A percentile compares a stretch with the other conserved stretches of the same genome.
phyloP scores from a whole-genome alignment of 2,113 vertebrate species.

The Gasterosteus nipponicus region DNA sequence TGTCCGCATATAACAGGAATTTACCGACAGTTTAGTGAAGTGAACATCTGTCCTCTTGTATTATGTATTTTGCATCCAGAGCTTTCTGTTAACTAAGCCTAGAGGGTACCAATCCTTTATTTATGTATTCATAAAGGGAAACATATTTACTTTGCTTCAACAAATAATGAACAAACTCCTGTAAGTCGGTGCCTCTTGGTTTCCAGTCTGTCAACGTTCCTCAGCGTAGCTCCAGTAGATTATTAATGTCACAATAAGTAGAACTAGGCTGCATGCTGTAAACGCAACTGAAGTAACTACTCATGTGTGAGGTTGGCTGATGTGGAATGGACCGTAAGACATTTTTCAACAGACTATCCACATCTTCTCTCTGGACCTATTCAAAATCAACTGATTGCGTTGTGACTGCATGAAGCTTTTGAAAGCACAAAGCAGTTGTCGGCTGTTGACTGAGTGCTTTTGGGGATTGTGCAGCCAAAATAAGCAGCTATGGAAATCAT shows the following conservation, averaged over 20 bases:
- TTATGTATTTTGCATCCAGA: background rate
- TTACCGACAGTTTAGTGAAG: background rate
- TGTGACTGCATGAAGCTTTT: background rate
- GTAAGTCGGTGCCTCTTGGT: background rate
- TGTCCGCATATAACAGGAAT: background rate
- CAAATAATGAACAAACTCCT: background rate
- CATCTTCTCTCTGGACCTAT: background rate
- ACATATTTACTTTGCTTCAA: background rate
- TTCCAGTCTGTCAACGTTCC: background rate
- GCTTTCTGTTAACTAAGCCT: background rate
- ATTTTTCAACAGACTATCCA: background rate
- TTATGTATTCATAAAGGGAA: background rate
- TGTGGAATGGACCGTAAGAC: background rate
- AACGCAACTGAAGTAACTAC: background rate
- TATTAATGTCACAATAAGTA: background rate
- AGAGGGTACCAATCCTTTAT: background rate
- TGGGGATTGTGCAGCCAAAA: conserved; percentile 2
- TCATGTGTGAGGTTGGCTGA: background rate
- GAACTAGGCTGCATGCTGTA: background rate
- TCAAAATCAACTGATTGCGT: background rate
- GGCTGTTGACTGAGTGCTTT: background rate
- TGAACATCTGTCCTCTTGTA: background rate
- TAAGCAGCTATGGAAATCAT: background rate
- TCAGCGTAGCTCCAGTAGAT: background rate
- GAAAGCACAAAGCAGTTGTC: background rate